Conservation (phyloP, 2,113 vertebrate species). For the Oriolus oriolus region DNA sequence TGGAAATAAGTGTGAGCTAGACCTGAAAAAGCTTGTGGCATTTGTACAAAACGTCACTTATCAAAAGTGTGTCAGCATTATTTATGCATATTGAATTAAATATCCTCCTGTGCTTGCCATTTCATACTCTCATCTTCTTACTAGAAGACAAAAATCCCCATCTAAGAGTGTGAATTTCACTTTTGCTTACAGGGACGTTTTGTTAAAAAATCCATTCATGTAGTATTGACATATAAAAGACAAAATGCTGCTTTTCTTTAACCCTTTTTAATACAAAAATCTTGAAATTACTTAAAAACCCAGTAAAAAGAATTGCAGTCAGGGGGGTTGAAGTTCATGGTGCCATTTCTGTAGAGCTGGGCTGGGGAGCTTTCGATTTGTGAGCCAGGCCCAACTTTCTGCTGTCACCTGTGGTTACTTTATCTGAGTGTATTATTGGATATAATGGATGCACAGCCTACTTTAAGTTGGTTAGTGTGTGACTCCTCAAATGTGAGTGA, state of each 20-base stretch:
- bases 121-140: not conserved
- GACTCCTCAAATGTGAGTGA: not conserved
- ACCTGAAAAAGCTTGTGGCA: not conserved
- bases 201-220: not conserved
- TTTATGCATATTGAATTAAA: not conserved
- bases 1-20: not conserved
- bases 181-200: not conserved
- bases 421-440: not conserved
- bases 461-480: not conserved
- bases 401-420: accelerated
- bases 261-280: not conserved
- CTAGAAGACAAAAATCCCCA: not conserved
- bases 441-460: not conserved
- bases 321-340: not conserved
- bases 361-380: not conserved
- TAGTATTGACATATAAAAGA: not conserved
- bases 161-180: not conserved
- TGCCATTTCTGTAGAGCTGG: not conserved
- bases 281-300: not conserved
- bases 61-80: not conserved
- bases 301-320: not conserved
- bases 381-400: not conserved
- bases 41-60: not conserved
- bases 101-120: not conserved
- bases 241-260: not conserved